A percentile compares a stretch with the other conserved stretches of the same genome.
These are phyloP conservation scores for Pollimyrus isidori DNA, from an alignment of 2,113 vertebrate genomes.

Conservation along the genomic window DNA sequence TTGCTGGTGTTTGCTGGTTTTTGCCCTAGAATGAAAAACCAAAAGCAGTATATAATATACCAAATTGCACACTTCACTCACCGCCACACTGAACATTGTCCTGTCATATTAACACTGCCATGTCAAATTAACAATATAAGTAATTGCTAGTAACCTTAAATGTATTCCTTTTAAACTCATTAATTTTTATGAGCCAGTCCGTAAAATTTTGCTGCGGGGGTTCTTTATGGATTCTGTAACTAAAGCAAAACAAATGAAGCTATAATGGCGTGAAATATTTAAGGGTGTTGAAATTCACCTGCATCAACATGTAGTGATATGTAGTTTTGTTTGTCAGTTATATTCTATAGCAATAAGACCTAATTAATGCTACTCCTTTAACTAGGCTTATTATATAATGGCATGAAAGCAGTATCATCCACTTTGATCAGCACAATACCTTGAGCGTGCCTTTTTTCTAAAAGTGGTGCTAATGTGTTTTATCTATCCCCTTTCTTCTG, in stretches of 20 bases:
- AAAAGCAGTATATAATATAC: neutral
- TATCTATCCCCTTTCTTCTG: neutral
- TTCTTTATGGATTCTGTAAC: neutral
- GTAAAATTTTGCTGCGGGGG: neutral
- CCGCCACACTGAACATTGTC: neutral
- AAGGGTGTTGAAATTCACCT: neutral
- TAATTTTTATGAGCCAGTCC: neutral
- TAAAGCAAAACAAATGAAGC: neutral
- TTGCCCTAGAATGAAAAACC: neutral
- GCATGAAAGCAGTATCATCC: conserved; percentile 12
- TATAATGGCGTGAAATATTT: neutral
- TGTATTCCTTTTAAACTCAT: neutral
- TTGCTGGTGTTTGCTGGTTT: neutral
- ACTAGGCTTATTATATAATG: neutral
- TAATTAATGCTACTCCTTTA: conserved; percentile 12
- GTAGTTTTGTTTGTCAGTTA: neutral
- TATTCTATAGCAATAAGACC: conserved; percentile 9
- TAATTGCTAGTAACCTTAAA: neutral
- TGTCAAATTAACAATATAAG: neutral
- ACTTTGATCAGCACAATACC: conserved; percentile 22
- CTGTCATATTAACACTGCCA: neutral
- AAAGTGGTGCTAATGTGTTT: conserved; percentile 8
- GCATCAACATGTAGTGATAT: neutral
- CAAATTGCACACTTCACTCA: neutral
- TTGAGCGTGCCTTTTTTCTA: conserved; percentile 1